Conservation (phyloP, 2,888 invertebrate species). For the Acanthosoma haemorrhoidale region DNA sequence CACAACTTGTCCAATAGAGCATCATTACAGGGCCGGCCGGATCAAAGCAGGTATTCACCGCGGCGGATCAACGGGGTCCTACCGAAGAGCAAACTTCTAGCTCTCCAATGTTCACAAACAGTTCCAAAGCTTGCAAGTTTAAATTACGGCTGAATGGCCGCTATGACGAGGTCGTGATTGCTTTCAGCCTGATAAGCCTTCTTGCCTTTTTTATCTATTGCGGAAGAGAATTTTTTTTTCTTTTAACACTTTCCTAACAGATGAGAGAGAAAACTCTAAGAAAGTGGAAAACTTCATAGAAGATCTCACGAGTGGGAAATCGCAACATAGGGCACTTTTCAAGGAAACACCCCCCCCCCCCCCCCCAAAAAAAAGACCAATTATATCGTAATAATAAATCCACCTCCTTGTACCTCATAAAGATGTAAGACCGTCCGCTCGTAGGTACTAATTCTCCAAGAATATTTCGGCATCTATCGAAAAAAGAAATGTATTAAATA, state of each 20-base stretch:
- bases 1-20: constrained; percentile 24
- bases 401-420: no score
- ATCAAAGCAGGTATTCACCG: constrained; percentile 15
- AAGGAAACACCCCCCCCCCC: no score
- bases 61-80: no score
- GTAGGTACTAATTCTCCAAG: no score
- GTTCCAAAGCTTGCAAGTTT: neutral
- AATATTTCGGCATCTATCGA: no score
- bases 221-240: neutral
- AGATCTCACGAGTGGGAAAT: no score
- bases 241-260: neutral
- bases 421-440: no score
- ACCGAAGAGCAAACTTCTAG: neutral
- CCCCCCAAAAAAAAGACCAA: no score
- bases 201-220: neutral
- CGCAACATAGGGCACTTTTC: no score
- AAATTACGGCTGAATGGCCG: neutral
- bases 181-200: no score
- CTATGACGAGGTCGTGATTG: neutral
- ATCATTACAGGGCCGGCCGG: neutral
- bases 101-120: neutral
- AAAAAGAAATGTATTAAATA: no score
- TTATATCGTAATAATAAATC: no score
- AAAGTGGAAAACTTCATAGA: neutral
- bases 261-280: neutral